A percentile compares a stretch with the other conserved stretches of the same genome.
phyloP scores from a whole-genome alignment of 2,888 invertebrate genomes.

The Apodemia duryi region DNA sequence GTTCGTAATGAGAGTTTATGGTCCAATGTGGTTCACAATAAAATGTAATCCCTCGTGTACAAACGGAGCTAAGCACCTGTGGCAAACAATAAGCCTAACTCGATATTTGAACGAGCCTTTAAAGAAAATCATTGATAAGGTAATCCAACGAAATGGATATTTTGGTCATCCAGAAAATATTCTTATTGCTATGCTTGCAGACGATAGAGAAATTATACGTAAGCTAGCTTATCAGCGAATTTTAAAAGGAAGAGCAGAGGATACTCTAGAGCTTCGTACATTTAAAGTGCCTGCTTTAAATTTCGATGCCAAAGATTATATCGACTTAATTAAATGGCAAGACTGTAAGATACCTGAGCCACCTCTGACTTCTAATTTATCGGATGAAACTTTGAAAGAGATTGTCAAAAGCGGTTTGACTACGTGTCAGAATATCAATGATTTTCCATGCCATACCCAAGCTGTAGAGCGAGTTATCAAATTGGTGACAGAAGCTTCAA shows the following conservation, averaged over 20 bases:
- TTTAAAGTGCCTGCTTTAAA: constrained; percentile 19
- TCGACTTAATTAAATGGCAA: not conserved
- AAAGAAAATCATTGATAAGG: constrained; percentile 16
- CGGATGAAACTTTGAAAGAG: not conserved
- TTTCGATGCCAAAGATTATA: constrained; percentile 13
- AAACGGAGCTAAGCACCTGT: not conserved
- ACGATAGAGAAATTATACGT: constrained; percentile 21
- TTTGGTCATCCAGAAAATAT: constrained; percentile 22
- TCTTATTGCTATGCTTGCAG: constrained; percentile 23
- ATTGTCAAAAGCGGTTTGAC: not conserved
- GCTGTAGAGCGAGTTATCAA: not conserved
- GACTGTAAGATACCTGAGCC: not conserved
- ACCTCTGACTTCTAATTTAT: not conserved
- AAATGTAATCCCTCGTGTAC: too few species aligned
- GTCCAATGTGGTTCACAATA: too few species aligned
- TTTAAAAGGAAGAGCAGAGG: constrained; percentile 22
- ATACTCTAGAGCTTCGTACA: too few species aligned
- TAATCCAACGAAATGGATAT: constrained; percentile 23
- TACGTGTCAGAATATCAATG: not conserved
- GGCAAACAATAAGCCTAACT: not conserved
- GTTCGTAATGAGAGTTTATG: too few species aligned
- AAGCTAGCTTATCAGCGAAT: constrained; percentile 21
- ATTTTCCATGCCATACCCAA: constrained; percentile 1
- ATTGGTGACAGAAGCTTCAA: not conserved
- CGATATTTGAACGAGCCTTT: not conserved